phyloP scores from a whole-genome alignment of 2,888 invertebrate genomes.

The Ochropacha duplaris region DNA sequence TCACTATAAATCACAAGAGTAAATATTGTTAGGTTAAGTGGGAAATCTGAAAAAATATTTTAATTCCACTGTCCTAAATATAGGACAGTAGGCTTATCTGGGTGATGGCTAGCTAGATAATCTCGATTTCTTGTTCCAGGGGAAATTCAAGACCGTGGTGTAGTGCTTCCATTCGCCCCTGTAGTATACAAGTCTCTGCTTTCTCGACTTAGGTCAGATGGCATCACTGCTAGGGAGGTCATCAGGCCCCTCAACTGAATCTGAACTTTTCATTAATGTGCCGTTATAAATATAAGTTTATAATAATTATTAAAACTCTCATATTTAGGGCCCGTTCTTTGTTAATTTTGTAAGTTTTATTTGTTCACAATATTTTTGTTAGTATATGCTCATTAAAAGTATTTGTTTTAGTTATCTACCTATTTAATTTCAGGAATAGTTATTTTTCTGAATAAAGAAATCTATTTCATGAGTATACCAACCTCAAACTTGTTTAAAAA shows the following conservation, averaged over 20 bases:
- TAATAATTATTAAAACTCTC: background rate
- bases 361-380: background rate
- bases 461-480: background rate
- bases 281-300: background rate
- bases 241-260: conserved; percentile 61
- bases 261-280: conserved; percentile 9
- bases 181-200: conserved; percentile 97
- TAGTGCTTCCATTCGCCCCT: conserved; percentile 94
- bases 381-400: background rate
- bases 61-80: too few relatives aligned
- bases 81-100: too few relatives aligned
- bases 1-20: too few relatives aligned
- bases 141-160: conserved; percentile 98
- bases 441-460: background rate
- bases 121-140: conserved; percentile 77
- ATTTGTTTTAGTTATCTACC: too few relatives aligned
- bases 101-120: too few relatives aligned
- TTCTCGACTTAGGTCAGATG: conserved; percentile 92
- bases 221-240: conserved; percentile 83
- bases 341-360: background rate
- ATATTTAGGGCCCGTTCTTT: background rate
- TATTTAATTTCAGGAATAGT: background rate
- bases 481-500: background rate
- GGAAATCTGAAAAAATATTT: too few relatives aligned
- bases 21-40: too few relatives aligned